These are phyloP conservation scores for Palythoa heliodiscus DNA, from an alignment of 92 coral and sea anemone species.

Conservation along the genomic window DNA sequence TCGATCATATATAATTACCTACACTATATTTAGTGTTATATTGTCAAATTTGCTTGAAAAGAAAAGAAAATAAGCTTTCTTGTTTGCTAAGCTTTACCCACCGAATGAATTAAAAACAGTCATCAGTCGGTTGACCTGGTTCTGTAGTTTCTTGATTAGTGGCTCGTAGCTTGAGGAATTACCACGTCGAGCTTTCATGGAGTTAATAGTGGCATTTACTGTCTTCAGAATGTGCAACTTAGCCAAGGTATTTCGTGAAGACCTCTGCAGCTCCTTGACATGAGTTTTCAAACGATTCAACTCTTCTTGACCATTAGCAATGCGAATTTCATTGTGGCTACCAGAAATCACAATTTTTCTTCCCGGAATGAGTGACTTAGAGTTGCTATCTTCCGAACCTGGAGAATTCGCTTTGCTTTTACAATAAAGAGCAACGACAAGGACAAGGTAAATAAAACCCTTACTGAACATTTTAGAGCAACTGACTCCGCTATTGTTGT, in stretches of 20 bases:
- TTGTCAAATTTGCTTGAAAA: background rate
- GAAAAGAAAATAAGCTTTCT: background rate
- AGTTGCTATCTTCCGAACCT: background rate
- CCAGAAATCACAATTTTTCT: slow-evolving; percentile 36
- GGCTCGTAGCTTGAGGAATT: slow-evolving; percentile 2
- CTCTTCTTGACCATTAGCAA: background rate
- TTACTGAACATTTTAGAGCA: no score
- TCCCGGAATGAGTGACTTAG: background rate
- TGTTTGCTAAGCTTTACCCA: background rate
- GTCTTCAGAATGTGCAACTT: background rate
- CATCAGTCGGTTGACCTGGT: background rate
- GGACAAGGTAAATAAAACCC: no score
- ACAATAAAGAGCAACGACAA: slow-evolving; percentile 2
- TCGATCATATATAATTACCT: background rate
- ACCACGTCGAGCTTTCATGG: background rate
- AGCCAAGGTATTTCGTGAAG: background rate
- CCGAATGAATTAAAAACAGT: background rate
- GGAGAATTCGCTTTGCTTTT: background rate
- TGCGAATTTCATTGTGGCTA: slow-evolving; percentile 33
- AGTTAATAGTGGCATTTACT: background rate
- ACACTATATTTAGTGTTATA: background rate
- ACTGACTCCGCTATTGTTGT: no score
- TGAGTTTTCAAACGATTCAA: slow-evolving; percentile 22
- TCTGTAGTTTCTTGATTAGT: background rate
- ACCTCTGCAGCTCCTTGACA: background rate